phyloP scores from a whole-genome alignment of 2,113 vertebrate genomes.

The Lepus europaeus region DNA sequence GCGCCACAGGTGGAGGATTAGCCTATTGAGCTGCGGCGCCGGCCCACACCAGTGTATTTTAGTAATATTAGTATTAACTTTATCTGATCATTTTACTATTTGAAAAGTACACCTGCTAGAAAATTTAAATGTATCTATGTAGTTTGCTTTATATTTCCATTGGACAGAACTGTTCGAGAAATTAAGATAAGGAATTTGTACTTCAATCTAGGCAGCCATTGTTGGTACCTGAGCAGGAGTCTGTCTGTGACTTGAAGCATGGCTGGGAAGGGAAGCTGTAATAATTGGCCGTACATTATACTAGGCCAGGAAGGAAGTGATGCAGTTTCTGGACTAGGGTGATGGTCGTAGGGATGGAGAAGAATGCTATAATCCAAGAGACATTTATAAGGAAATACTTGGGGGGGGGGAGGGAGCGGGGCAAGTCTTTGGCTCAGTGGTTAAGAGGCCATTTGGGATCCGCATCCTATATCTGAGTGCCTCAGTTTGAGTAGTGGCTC shows the following conservation, averaged over 20 bases:
- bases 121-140: not conserved
- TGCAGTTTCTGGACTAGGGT: not conserved
- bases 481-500: no score
- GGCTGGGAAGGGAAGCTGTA: not conserved
- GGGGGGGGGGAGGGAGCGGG: no score
- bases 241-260: not conserved
- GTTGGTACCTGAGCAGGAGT: not conserved
- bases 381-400: not conserved
- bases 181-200: not conserved
- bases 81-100: not conserved
- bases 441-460: no score
- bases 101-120: not conserved
- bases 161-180: not conserved
- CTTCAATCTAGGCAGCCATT: not conserved
- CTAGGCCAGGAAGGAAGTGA: not conserved
- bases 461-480: no score
- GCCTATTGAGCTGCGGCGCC: no score
- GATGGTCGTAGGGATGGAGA: not conserved
- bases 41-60: no score
- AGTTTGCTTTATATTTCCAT: not conserved
- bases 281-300: not conserved
- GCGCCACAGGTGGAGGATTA: no score
- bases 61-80: not conserved
- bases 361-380: not conserved
- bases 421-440: no score